A percentile compares a stretch with the other conserved stretches of the same genome.
phyloP scores from a whole-genome alignment of 2,888 invertebrate species.

The Callyntrura sp. region DNA sequence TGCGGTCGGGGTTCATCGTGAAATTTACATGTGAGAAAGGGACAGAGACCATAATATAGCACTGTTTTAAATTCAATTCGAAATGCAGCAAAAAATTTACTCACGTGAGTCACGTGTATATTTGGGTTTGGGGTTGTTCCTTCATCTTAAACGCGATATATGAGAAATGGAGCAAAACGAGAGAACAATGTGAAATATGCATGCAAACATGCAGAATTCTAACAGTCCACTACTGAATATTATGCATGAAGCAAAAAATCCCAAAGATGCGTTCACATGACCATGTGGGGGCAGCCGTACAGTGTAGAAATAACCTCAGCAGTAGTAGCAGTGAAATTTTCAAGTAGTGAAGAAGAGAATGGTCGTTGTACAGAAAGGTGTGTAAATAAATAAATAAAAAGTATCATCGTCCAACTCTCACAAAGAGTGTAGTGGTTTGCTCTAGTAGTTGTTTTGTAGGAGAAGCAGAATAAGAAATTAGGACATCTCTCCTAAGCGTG shows the following conservation, averaged over 20 bases:
- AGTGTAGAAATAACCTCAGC: conserved; percentile 48
- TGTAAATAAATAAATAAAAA: conserved; percentile 68
- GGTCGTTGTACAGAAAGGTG: conserved; percentile 67
- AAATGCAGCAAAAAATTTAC: too few species aligned
- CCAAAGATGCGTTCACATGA: neutral
- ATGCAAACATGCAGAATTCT: too few species aligned
- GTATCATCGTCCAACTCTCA: conserved; percentile 42
- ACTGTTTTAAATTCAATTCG: too few species aligned
- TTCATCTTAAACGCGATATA: too few species aligned
- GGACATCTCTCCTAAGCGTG: neutral
- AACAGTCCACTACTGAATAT: neutral
- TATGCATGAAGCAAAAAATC: conserved; percentile 21
- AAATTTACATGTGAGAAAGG: too few species aligned
- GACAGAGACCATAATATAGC: too few species aligned
- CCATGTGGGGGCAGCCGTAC: conserved; percentile 14
- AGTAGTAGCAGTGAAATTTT: conserved; percentile 50
- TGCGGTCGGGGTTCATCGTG: too few species aligned
- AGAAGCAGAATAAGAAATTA: neutral
- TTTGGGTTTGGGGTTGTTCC: too few species aligned
- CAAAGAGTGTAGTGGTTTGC: neutral
- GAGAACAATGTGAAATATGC: too few species aligned
- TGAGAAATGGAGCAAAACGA: too few species aligned
- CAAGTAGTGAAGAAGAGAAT: conserved; percentile 33
- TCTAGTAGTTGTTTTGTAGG: neutral
- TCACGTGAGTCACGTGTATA: too few species aligned